These are phyloP conservation scores for Meiosimyza platycephala DNA, from an alignment of 2,888 invertebrate species.

Conservation along the genomic window DNA sequence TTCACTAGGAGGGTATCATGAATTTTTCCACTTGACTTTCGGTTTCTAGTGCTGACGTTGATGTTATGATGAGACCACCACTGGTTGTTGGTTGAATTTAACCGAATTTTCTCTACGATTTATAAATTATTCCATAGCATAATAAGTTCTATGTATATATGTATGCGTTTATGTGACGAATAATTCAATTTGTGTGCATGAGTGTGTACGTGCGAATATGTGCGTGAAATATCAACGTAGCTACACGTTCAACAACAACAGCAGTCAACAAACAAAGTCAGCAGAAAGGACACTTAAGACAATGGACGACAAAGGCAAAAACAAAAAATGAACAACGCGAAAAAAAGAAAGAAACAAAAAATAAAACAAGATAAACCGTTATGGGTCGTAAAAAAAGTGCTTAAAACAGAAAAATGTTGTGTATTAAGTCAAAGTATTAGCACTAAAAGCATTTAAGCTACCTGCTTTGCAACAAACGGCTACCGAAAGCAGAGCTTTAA, in stretches of 20 bases:
- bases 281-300: neutral
- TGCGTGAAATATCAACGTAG: slow-evolving; percentile 21
- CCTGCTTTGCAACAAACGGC: neutral
- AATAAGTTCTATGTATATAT: neutral
- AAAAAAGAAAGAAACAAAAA: neutral
- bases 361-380: neutral
- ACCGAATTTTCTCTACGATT: neutral
- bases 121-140: slow-evolving; percentile 11
- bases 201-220: neutral
- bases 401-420: too few species aligned
- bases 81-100: neutral
- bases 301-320: slow-evolving; percentile 30
- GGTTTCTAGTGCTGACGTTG: too few species aligned
- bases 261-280: neutral
- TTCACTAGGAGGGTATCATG: too few species aligned
- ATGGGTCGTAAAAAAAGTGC: too few species aligned
- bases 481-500: neutral
- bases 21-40: too few species aligned
- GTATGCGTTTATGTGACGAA: neutral
- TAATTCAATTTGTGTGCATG: slow-evolving; percentile 32
- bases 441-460: neutral
- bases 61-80: too few species aligned
- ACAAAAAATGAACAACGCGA: slow-evolving; percentile 14
- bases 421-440: too few species aligned
- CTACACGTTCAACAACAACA: slow-evolving; percentile 30